phyloP scores from a whole-genome alignment of 2,797 vertebrate genomes.

The Rhinatrema bivittatum region DNA sequence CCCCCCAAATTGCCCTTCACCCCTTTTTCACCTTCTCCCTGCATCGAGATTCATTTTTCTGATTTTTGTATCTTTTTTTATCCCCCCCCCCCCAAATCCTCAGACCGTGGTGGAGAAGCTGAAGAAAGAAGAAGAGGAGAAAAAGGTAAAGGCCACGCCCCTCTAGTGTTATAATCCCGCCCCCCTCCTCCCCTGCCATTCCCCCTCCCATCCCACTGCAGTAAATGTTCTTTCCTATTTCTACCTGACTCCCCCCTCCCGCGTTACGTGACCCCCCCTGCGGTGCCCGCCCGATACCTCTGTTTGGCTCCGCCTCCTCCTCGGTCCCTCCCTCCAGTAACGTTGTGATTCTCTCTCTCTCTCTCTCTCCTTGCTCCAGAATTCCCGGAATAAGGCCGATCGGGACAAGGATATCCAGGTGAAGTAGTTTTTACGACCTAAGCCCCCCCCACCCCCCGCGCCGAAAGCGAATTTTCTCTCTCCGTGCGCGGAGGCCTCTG shows the following conservation, averaged over 20 bases:
- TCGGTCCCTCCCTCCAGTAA: too few relatives aligned
- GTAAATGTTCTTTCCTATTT: too few relatives aligned
- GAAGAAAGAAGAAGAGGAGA: constrained; percentile 26
- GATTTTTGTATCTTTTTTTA: background rate
- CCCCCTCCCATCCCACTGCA: too few relatives aligned
- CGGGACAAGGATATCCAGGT: constrained; percentile 51
- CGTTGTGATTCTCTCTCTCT: background rate
- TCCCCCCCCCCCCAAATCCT: background rate
- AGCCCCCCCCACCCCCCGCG: background rate
- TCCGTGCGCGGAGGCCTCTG: background rate
- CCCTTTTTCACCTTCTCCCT: too few relatives aligned
- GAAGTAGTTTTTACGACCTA: constrained; percentile 1
- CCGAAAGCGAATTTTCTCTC: background rate
- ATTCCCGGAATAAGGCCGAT: constrained; percentile 20
- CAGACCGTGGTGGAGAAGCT: constrained; percentile 40
- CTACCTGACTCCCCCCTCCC: too few relatives aligned
- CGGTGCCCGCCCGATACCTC: too few relatives aligned
- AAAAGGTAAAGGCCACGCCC: constrained; percentile 1
- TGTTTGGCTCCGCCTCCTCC: too few relatives aligned
- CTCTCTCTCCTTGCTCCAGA: constrained; percentile 18
- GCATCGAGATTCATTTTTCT: background rate
- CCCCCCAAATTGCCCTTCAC: too few relatives aligned
- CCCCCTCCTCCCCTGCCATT: background rate
- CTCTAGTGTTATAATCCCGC: background rate
- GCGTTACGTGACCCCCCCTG: too few relatives aligned